phyloP scores from a whole-genome alignment of 1,140 invertebrate species.

The Paracyclopina nana region DNA sequence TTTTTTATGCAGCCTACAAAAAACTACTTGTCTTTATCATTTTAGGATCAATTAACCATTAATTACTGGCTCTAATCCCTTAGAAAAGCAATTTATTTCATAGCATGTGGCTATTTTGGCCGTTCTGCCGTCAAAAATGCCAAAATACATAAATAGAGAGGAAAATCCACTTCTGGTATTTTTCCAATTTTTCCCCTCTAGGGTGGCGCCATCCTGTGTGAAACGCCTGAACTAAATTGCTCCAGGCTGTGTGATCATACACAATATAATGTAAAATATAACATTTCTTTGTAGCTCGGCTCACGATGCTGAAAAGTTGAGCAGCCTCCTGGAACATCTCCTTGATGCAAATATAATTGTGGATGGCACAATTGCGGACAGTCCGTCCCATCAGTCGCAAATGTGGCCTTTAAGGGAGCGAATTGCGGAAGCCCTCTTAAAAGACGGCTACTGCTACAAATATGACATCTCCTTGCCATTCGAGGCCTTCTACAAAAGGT shows the following conservation, averaged over 20 bases:
- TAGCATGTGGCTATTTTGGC: too few species aligned
- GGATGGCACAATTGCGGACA: constrained; percentile 63
- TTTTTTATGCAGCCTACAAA: background rate
- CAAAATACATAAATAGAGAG: too few species aligned
- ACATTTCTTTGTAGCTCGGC: constrained; percentile 12
- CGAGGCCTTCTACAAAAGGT: constrained; percentile 49
- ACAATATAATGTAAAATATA: too few species aligned
- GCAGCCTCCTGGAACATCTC: constrained; percentile 46
- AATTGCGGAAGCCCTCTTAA: constrained; percentile 53
- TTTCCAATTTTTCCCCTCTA: too few species aligned
- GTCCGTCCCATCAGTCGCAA: constrained; percentile 42
- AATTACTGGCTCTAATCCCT: too few species aligned
- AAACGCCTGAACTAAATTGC: too few species aligned
- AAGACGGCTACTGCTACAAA: constrained; percentile 78
- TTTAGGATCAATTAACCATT: background rate
- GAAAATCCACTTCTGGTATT: too few species aligned
- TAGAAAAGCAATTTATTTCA: too few species aligned
- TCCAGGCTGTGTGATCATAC: too few species aligned
- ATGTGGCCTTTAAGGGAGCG: constrained; percentile 38
- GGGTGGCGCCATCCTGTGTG: too few species aligned
- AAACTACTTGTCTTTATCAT: background rate
- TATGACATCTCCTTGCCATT: constrained; percentile 84
- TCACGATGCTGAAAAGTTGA: constrained; percentile 74
- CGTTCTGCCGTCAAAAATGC: too few species aligned
- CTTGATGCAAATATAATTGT: constrained; percentile 45